Evolutionary conservation across 2,113 vertebrate genomes (phyloP).

Genomic region (Leucopsar rothschildi): DNA sequence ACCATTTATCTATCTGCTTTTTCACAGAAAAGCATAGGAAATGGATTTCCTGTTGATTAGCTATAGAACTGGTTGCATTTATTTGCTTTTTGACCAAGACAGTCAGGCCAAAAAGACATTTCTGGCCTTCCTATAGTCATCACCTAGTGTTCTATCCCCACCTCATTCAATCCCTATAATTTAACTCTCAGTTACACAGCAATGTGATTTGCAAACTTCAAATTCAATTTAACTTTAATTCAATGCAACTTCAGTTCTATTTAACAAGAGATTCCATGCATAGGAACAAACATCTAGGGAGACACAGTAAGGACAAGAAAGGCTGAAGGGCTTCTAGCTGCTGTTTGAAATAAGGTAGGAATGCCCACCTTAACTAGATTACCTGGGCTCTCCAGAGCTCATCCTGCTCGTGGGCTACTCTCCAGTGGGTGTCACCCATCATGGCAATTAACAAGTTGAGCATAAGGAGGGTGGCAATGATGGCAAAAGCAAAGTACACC

Average conservation of each 20-base stretch:
- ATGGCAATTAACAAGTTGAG: slow-evolving; percentile 93
- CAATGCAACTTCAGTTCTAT: neutral
- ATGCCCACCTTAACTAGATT: neutral
- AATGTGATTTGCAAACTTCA: neutral
- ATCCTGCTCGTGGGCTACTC: slow-evolving; percentile 88
- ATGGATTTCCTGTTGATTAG: neutral
- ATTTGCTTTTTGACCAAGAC: neutral
- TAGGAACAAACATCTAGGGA: neutral
- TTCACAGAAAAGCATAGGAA: neutral
- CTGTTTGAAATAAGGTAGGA: neutral
- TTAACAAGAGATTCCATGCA: accelerated
- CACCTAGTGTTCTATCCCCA: neutral
- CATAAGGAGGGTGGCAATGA: slow-evolving; percentile 87
- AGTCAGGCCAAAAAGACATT: neutral
- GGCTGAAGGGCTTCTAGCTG: neutral
- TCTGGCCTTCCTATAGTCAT: neutral
- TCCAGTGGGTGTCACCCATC: slow-evolving; percentile 96
- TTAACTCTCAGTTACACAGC: neutral
- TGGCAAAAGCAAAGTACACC: slow-evolving; percentile 81
- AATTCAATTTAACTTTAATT: too few species aligned
- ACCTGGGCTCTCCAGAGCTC: slow-evolving; percentile 82
- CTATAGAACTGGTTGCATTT: neutral
- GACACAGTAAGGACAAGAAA: neutral
- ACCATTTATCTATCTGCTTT: neutral
- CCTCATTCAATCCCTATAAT: neutral